Conservation (phyloP, 2,888 invertebrate genomes). For the Helicoverpa assulta region DNA sequence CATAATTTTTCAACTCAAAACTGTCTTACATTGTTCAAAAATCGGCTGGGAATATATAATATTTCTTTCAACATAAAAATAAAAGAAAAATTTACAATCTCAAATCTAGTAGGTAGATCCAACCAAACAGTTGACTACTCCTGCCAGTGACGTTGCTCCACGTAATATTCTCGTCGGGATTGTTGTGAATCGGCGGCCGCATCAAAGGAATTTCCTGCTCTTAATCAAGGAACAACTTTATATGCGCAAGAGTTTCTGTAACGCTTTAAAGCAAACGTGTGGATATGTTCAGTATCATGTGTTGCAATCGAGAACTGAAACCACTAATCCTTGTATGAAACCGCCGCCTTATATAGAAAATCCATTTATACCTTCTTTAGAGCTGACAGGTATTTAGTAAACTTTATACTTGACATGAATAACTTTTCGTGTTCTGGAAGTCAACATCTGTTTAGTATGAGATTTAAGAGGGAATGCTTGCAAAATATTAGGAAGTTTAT, state of each 20-base stretch:
- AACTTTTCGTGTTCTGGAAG: slow-evolving; percentile 21
- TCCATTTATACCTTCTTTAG: slow-evolving; percentile 32
- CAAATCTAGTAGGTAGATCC: not conserved
- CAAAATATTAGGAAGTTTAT: slow-evolving; percentile 44
- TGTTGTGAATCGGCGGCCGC: slow-evolving; percentile 80
- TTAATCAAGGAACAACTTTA: slow-evolving; percentile 80
- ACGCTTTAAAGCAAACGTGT: slow-evolving; percentile 70
- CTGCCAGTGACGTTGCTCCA: slow-evolving; percentile 74
- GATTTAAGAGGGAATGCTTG: slow-evolving; percentile 11
- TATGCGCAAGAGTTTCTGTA: slow-evolving; percentile 77
- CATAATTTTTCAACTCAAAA: too few relatives aligned
- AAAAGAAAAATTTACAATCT: slow-evolving; percentile 46
- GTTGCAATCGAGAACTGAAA: slow-evolving; percentile 54
- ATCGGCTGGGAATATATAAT: not conserved
- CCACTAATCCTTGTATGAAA: slow-evolving; percentile 50
- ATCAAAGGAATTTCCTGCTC: slow-evolving; percentile 88
- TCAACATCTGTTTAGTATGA: slow-evolving; percentile 13
- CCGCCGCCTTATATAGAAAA: slow-evolving; percentile 25
- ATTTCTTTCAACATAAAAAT: too few relatives aligned
- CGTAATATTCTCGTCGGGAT: slow-evolving; percentile 82
- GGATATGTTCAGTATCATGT: slow-evolving; percentile 70
- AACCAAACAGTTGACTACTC: slow-evolving; percentile 62
- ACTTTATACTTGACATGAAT: slow-evolving; percentile 23
- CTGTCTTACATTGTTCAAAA: too few relatives aligned
- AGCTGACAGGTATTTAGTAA: slow-evolving; percentile 38